Evolutionary conservation across 2,113 vertebrate species (phyloP).

Genomic region (Morphnarchus princeps): DNA sequence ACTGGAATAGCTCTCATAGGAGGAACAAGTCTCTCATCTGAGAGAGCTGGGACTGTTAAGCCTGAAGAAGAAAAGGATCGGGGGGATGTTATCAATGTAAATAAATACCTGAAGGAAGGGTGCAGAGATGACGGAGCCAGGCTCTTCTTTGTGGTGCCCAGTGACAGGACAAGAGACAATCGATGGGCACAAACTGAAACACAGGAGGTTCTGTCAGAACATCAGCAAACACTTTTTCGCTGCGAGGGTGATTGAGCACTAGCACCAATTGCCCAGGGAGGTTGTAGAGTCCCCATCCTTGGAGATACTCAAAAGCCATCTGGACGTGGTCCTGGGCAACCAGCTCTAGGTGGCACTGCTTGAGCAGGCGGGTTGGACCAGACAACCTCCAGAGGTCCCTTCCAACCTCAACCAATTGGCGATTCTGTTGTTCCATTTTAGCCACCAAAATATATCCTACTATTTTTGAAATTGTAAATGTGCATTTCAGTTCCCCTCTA

Average conservation of each 20-base stretch:
- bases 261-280: not conserved
- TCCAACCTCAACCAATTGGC: not conserved
- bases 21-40: no score
- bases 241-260: not conserved
- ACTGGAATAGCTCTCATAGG: no score
- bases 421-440: not conserved
- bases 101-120: not conserved
- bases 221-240: not conserved
- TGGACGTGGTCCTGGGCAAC: not conserved
- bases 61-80: accelerated
- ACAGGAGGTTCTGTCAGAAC: not conserved
- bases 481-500: not conserved
- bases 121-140: not conserved
- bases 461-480: not conserved
- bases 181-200: not conserved
- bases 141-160: not conserved
- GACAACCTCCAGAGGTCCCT: not conserved
- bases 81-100: not conserved
- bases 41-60: no score
- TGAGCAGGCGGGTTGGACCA: not conserved
- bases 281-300: accelerated
- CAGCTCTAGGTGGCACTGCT: not conserved
- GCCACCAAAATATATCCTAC: not conserved
- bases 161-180: not conserved
- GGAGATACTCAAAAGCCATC: not conserved